These are phyloP conservation scores for Drosophila saltans DNA, from an alignment of 1,140 invertebrate species.

Conservation along the genomic window DNA sequence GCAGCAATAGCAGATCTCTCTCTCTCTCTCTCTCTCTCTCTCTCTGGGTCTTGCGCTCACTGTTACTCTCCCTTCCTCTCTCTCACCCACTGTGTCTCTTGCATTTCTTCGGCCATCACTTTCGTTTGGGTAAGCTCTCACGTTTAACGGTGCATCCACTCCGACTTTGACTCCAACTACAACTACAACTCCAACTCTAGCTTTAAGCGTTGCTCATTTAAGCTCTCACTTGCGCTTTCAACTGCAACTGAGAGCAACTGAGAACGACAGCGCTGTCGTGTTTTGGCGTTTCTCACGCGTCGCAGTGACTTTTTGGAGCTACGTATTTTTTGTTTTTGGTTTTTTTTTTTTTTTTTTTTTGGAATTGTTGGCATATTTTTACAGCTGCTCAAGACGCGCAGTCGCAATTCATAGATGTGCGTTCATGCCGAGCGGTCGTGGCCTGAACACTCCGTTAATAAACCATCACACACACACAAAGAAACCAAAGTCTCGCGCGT, in stretches of 20 bases:
- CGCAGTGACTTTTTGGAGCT: constrained; percentile 58
- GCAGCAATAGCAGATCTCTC: not conserved
- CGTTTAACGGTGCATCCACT: constrained; percentile 16
- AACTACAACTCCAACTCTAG: constrained; percentile 24
- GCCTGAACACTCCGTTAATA: constrained; percentile 49
- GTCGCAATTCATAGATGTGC: constrained; percentile 81
- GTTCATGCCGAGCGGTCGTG: constrained; percentile 79
- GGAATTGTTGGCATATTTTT: constrained; percentile 82
- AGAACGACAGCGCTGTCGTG: constrained; percentile 4
- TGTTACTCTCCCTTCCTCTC: not conserved
- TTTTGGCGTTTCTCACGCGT: constrained; percentile 17
- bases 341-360: constrained; percentile 1
- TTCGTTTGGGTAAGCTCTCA: constrained; percentile 44
- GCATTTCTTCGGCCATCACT: constrained; percentile 40
- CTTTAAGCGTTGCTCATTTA: constrained; percentile 60
- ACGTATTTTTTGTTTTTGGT: constrained; percentile 55
- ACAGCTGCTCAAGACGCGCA: constrained; percentile 80
- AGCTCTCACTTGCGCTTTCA: constrained; percentile 75
- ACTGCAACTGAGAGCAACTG: constrained; percentile 16
- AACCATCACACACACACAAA: constrained; percentile 12
- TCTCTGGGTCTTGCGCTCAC: constrained; percentile 12
- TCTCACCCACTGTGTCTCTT: too few species aligned
- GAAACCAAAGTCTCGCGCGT: constrained; percentile 19
- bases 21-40: constrained; percentile 13
- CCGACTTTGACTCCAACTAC: not conserved